phyloP scores from a whole-genome alignment of 2,797 vertebrate genomes.

The Leuciscus waleckii region DNA sequence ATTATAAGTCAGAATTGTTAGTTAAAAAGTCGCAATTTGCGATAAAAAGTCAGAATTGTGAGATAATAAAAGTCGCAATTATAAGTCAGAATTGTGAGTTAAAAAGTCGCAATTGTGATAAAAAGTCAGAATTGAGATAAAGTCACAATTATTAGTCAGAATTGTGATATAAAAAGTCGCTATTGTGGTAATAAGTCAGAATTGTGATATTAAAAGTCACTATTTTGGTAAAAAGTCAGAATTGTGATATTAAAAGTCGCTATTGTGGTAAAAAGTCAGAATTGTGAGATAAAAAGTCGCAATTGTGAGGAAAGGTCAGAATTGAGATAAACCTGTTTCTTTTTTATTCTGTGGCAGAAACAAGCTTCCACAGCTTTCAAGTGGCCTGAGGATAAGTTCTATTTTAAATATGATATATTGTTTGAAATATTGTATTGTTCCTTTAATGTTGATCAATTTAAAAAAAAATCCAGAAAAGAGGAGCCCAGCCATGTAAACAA shows the following conservation, averaged over 20 bases:
- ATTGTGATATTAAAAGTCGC: neutral
- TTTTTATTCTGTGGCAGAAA: neutral
- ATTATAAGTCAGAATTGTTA: too few relatives aligned
- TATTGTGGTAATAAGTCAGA: too few relatives aligned
- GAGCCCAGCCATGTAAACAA: slow-evolving; percentile 73
- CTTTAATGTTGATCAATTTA: slow-evolving; percentile 61
- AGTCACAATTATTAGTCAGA: neutral
- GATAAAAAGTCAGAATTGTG: neutral
- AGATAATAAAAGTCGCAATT: too few relatives aligned
- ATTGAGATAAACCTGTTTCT: neutral
- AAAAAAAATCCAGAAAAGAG: slow-evolving; percentile 42
- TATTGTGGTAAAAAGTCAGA: neutral
- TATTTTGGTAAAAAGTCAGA: too few relatives aligned
- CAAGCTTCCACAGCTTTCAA: neutral
- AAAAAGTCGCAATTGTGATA: too few relatives aligned
- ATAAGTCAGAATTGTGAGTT: too few relatives aligned
- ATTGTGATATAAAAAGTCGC: neutral
- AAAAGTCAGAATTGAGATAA: too few relatives aligned
- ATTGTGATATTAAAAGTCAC: too few relatives aligned
- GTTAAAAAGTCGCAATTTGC: too few relatives aligned
- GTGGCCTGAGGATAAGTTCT: neutral
- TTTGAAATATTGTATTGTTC: slow-evolving; percentile 59
- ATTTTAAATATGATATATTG: neutral
- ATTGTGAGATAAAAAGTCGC: neutral
- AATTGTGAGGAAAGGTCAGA: neutral